Percentiles rank a stretch among this genome's conserved stretches.
These are phyloP conservation scores for Drosophila subsilvestris DNA, from an alignment of 2,888 invertebrate species.

Conservation along the genomic window DNA sequence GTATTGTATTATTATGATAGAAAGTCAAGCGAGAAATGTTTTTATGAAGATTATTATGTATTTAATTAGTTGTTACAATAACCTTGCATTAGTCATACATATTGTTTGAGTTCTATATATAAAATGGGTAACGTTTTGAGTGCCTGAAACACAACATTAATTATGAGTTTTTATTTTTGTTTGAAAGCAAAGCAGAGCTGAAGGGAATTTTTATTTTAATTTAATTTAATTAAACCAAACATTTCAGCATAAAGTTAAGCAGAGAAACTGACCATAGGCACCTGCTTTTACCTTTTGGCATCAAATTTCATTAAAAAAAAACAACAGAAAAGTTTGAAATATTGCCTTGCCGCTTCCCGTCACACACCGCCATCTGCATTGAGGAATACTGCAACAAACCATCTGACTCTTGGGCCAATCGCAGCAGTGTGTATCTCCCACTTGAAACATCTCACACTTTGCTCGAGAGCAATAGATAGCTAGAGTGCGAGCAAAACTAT, in stretches of 20 bases:
- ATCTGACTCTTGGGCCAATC: constrained; percentile 18
- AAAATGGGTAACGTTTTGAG: not conserved
- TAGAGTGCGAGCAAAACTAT: constrained; percentile 46
- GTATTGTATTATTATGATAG: not conserved
- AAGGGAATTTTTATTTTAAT: not conserved
- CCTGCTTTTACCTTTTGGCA: not conserved
- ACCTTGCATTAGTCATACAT: not conserved
- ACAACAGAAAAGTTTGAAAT: constrained; percentile 8
- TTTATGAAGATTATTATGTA: not conserved
- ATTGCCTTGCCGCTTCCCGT: constrained; percentile 6
- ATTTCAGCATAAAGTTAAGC: not conserved
- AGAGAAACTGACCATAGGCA: not conserved
- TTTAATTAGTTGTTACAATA: not conserved
- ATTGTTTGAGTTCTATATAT: not conserved
- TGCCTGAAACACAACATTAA: not conserved
- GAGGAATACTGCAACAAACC: constrained; percentile 12
- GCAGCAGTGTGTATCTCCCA: constrained; percentile 17
- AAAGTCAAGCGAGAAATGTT: not conserved
- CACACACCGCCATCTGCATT: constrained; percentile 18
- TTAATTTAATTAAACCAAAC: not conserved
- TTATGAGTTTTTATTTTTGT: not conserved
- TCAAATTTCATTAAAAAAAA: not conserved
- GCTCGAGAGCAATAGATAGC: constrained; percentile 14
- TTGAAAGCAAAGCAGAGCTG: not conserved
- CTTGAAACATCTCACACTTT: constrained; percentile 40